Evolutionary conservation across 2,113 vertebrate species (phyloP).

Genomic region (Aplodontia rufa): DNA sequence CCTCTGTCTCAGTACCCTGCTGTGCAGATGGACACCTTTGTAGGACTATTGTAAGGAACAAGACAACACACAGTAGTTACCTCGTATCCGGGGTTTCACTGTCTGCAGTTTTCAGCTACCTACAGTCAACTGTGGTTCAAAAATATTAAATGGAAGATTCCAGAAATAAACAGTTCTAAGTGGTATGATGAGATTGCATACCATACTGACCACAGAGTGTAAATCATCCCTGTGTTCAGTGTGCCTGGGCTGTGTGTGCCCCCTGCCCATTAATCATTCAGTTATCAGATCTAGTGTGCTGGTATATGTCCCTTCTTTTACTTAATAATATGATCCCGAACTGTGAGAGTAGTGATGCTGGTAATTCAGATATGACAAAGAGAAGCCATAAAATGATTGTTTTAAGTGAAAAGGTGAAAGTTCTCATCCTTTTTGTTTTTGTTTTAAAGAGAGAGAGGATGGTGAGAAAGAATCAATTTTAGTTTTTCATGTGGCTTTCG

Average conservation of each 20-base stretch:
- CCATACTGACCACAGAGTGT: no score
- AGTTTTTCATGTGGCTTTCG: no score
- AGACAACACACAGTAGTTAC: background rate
- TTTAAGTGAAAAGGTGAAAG: background rate
- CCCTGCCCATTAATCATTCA: background rate
- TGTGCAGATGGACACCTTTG: background rate
- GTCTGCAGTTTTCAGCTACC: background rate
- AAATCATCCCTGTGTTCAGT: background rate
- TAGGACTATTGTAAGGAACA: background rate
- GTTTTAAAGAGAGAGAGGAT: no score
- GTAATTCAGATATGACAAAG: background rate
- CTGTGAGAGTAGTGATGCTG: background rate
- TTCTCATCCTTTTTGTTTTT: no score
- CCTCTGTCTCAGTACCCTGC: background rate
- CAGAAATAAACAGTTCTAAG: background rate
- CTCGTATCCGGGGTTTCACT: background rate
- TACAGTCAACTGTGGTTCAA: background rate
- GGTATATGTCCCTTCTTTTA: background rate
- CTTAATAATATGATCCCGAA: background rate
- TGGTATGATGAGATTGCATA: background rate
- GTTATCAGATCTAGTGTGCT: background rate
- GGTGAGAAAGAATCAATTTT: no score
- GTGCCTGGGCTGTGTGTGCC: background rate
- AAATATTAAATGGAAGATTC: background rate
- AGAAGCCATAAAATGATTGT: background rate